Conservation (phyloP, 1,140 invertebrate genomes). For the Streblospio benedicti region DNA sequence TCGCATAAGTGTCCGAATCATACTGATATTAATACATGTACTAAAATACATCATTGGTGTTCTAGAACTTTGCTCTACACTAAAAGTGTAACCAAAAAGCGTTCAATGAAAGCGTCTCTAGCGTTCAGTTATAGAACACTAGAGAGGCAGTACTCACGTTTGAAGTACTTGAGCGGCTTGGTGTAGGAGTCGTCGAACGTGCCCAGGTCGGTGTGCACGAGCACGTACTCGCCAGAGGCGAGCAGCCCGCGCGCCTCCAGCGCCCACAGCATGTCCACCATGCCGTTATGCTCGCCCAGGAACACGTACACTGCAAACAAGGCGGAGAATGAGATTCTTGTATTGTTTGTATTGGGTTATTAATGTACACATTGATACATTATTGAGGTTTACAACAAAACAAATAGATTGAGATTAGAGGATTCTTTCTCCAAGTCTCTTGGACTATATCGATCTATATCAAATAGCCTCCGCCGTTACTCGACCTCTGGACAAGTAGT, state of each 20-base stretch:
- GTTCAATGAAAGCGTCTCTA: too few species aligned
- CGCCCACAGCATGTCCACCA: slow-evolving; percentile 77
- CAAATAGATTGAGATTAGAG: neutral
- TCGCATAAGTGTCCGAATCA: too few species aligned
- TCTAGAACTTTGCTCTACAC: too few species aligned
- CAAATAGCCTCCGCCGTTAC: neutral
- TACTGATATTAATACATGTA: too few species aligned
- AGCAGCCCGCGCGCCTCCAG: slow-evolving; percentile 78
- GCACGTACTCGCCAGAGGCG: slow-evolving; percentile 82
- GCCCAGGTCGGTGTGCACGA: slow-evolving; percentile 55
- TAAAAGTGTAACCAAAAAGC: too few species aligned
- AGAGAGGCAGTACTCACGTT: slow-evolving; percentile 5
- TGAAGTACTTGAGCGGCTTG: slow-evolving; percentile 14
- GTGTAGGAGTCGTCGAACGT: slow-evolving; percentile 21
- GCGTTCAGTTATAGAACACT: too few species aligned
- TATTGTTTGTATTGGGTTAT: slow-evolving; percentile 6
- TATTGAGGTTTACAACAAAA: slow-evolving; percentile 9
- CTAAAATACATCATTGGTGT: too few species aligned
- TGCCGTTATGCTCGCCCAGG: slow-evolving; percentile 66
- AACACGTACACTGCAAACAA: slow-evolving; percentile 77
- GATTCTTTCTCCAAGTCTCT: neutral
- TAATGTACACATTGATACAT: too few species aligned
- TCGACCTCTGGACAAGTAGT: neutral
- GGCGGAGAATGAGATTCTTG: too few species aligned
- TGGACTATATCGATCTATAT: neutral